phyloP scores from a whole-genome alignment of 2,113 vertebrate genomes.

The Chaetops frenatus region DNA sequence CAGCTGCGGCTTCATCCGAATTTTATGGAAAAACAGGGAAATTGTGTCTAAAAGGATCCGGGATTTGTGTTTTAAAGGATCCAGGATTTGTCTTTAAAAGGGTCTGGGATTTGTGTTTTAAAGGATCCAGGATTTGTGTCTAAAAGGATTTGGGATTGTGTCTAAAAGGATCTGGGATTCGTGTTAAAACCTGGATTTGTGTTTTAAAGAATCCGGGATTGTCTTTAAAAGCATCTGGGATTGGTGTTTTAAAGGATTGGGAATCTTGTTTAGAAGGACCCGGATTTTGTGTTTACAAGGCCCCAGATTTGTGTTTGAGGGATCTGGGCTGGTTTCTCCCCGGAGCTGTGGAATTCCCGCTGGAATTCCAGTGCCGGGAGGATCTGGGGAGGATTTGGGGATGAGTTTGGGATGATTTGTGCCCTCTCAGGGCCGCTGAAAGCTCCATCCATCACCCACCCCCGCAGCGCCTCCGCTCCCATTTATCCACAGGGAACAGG shows the following conservation, averaged over 20 bases:
- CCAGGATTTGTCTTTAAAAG: neutral
- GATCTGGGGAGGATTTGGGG: too few relatives aligned
- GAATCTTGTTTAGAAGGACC: too few relatives aligned
- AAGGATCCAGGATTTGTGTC: neutral
- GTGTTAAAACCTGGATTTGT: too few relatives aligned
- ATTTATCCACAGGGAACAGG: neutral
- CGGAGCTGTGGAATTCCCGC: neutral
- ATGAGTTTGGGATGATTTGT: neutral
- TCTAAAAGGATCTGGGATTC: neutral
- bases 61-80: neutral
- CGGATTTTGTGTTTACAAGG: too few relatives aligned
- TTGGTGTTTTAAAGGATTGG: neutral
- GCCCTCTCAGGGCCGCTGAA: neutral
- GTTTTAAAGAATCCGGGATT: neutral
- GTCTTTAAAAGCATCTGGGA: too few relatives aligned
- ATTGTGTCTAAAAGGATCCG: rapidly evolving
- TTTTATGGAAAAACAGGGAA: neutral
- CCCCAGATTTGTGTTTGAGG: too few relatives aligned
- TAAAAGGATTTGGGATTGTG: neutral
- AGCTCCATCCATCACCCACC: neutral
- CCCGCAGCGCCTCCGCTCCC: neutral
- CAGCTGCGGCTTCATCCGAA: neutral
- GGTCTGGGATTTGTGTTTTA: neutral
- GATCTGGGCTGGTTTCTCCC: neutral
- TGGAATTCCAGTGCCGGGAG: neutral